These are phyloP conservation scores for Cyclopterus lumpus DNA, from an alignment of 2,797 vertebrate genomes.

Conservation along the genomic window DNA sequence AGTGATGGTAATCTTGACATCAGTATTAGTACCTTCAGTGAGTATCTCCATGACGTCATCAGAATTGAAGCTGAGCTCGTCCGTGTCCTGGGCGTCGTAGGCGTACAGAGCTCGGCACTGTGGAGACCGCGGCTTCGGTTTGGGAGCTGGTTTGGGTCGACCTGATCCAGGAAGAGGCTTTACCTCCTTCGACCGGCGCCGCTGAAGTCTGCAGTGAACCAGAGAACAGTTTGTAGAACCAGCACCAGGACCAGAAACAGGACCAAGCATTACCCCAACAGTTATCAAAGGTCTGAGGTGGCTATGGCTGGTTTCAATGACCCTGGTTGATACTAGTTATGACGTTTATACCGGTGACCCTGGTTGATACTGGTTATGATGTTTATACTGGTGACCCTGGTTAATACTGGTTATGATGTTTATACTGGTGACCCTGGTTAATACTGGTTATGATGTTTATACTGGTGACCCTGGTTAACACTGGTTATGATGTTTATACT, in stretches of 20 bases:
- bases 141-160: conserved; percentile 81
- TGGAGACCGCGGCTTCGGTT: conserved; percentile 80
- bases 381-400: not conserved
- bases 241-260: not conserved
- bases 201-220: conserved; percentile 75
- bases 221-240: not conserved
- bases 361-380: not conserved
- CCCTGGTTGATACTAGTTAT: too few species aligned
- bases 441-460: not conserved
- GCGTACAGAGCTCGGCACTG: conserved; percentile 86
- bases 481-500: not conserved
- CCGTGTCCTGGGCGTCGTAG: conserved; percentile 90
- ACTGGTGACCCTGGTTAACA: not conserved
- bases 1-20: too few species aligned
- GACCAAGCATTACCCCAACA: too few species aligned
- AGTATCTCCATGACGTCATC: conserved; percentile 86
- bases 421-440: too few species aligned
- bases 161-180: conserved; percentile 84
- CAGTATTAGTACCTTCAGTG: conserved; percentile 1
- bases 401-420: not conserved
- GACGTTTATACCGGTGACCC: not conserved
- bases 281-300: too few species aligned
- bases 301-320: not conserved
- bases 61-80: conserved; percentile 89
- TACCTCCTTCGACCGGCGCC: conserved; percentile 84